Evolutionary conservation across 2,113 vertebrate genomes (phyloP).

Genomic region (Silurus meridionalis): DNA sequence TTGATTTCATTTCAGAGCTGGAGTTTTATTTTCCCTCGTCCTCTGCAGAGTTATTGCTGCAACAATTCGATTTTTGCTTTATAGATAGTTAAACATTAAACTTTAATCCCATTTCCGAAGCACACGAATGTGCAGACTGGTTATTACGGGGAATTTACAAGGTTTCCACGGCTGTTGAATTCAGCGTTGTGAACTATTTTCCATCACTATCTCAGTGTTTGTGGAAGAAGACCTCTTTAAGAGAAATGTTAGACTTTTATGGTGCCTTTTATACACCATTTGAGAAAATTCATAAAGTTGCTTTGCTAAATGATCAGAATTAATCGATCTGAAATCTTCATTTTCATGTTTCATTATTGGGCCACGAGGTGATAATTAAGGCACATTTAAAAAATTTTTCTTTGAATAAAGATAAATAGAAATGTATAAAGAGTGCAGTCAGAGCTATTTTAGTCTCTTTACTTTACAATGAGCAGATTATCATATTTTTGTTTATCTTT

Average conservation of each 20-base stretch:
- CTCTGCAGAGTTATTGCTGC: conserved; percentile 10
- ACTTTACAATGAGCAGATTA: conserved; percentile 27
- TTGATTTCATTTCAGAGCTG: conserved; percentile 21
- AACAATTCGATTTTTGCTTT: background rate
- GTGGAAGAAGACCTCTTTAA: background rate
- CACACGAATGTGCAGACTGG: background rate
- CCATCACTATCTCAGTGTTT: background rate
- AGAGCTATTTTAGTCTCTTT: conserved; percentile 10
- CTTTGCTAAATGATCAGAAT: background rate
- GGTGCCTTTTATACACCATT: background rate
- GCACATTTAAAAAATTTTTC: conserved; percentile 21
- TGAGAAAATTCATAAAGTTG: background rate
- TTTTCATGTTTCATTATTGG: background rate
- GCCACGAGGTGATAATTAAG: conserved; percentile 22
- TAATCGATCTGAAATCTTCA: background rate
- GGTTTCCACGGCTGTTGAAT: background rate
- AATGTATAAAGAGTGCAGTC: background rate
- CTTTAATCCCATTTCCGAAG: conserved; percentile 1
- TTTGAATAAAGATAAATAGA: background rate
- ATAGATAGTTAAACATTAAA: conserved; percentile 17
- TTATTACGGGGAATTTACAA: conserved; percentile 15
- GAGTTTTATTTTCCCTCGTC: background rate
- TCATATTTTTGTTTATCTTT: conserved; percentile 27
- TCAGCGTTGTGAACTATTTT: background rate
- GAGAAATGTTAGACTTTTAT: background rate